Evolutionary conservation across 2,113 vertebrate genomes (phyloP).

Genomic region (Chaenocephalus aceratus): DNA sequence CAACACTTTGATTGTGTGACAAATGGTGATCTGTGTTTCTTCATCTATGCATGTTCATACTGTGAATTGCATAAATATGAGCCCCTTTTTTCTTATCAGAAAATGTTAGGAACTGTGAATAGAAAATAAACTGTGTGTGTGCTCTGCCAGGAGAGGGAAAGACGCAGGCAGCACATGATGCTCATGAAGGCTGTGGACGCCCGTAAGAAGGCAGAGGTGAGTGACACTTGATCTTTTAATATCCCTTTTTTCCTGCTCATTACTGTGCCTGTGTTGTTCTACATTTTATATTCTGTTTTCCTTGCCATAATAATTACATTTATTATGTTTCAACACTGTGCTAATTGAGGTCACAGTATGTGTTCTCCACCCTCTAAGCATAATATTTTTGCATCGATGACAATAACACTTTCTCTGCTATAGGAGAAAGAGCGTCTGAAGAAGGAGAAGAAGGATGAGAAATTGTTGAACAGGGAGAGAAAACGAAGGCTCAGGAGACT

Average conservation of each 20-base stretch:
- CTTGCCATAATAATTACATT: not conserved
- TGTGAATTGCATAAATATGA: slow-evolving; percentile 39
- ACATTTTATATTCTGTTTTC: not conserved
- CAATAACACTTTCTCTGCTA: slow-evolving; percentile 34
- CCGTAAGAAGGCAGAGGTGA: slow-evolving; percentile 95
- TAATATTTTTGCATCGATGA: slow-evolving; percentile 6
- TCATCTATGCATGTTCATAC: slow-evolving; percentile 78
- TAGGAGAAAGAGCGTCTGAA: slow-evolving; percentile 94
- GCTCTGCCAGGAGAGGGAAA: slow-evolving; percentile 91
- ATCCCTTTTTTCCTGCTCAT: slow-evolving; percentile 1
- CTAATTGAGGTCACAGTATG: not conserved
- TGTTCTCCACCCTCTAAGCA: slow-evolving; percentile 1
- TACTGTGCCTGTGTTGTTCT: not conserved
- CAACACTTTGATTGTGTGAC: slow-evolving; percentile 62
- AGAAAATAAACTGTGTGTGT: slow-evolving; percentile 64
- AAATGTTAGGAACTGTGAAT: not conserved
- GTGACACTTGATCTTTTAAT: slow-evolving; percentile 26
- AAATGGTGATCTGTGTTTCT: slow-evolving; percentile 73
- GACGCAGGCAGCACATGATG: slow-evolving; percentile 94
- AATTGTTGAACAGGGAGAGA: slow-evolving; percentile 94
- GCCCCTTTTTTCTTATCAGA: not conserved
- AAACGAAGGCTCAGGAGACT: slow-evolving; percentile 91
- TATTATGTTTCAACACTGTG: not conserved
- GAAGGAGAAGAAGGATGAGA: slow-evolving; percentile 95
- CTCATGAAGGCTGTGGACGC: slow-evolving; percentile 96